A percentile compares a stretch with the other conserved stretches of the same genome.
phyloP scores from a whole-genome alignment of 2,888 invertebrate species.

The Synergus umbraculus region DNA sequence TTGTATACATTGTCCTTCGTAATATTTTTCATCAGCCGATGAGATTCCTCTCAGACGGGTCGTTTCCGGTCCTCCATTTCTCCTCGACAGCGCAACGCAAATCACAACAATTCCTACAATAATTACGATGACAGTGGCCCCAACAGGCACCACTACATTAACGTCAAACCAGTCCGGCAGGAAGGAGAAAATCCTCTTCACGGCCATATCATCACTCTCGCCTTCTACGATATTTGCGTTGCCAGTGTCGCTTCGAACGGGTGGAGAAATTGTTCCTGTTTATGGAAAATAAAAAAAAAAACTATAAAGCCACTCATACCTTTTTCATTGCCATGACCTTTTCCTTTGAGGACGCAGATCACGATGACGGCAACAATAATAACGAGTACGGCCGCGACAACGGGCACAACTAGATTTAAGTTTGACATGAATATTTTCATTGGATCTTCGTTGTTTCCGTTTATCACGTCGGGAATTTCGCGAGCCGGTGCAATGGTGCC shows the following conservation, averaged over 20 bases:
- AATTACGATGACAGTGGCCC: constrained; percentile 93
- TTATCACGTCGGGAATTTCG: constrained; percentile 87
- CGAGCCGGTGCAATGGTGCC: constrained; percentile 96
- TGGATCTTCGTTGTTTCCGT: constrained; percentile 84
- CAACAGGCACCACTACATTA: constrained; percentile 93
- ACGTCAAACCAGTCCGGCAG: constrained; percentile 92
- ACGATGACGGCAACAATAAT: constrained; percentile 95
- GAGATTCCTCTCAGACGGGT: constrained; percentile 87
- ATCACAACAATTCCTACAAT: constrained; percentile 94
- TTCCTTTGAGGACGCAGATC: constrained; percentile 93
- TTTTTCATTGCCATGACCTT: constrained; percentile 89
- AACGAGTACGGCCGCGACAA: constrained; percentile 93
- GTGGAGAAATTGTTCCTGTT: constrained; percentile 89
- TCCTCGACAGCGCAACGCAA: constrained; percentile 91
- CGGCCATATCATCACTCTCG: constrained; percentile 79
- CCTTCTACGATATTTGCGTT: constrained; percentile 83
- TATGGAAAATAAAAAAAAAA: constrained; percentile 64
- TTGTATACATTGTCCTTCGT: constrained; percentile 76
- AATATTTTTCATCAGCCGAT: constrained; percentile 77
- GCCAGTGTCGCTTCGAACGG: constrained; percentile 79
- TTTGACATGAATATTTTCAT: constrained; percentile 93
- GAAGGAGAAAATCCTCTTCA: constrained; percentile 84
- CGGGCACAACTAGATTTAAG: constrained; percentile 95
- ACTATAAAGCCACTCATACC: constrained; percentile 77
- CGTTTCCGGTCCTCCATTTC: constrained; percentile 83